Conservation (phyloP, 2,113 vertebrate species). For the Tragelaphus buxtoni region DNA sequence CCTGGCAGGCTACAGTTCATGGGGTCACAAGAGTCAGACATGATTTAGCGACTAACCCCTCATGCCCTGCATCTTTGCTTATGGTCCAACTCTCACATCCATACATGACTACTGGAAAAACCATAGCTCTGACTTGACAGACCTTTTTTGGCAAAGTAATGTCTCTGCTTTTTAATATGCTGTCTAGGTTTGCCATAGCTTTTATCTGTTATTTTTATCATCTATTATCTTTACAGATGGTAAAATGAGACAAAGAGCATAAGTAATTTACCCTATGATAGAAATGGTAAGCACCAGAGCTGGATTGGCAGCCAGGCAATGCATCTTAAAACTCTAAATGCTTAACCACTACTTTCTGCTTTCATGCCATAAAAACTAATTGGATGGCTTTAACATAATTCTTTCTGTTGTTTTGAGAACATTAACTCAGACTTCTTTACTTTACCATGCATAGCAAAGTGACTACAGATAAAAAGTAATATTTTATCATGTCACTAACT, state of each 20-base stretch:
- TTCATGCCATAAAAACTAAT: not conserved
- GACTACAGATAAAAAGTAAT: not conserved
- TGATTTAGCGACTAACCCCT: not conserved
- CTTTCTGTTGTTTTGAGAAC: not conserved
- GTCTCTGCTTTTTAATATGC: not conserved
- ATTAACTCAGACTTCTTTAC: not conserved
- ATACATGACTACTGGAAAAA: not conserved
- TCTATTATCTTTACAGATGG: not conserved
- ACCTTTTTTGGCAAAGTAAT: not conserved
- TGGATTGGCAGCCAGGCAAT: not conserved
- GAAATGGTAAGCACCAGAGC: not conserved
- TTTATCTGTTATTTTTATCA: not conserved
- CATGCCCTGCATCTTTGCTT: not conserved
- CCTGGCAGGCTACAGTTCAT: not conserved
- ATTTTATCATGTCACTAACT: not conserved
- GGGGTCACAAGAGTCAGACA: not conserved
- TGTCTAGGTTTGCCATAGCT: not conserved
- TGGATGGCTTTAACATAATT: not conserved
- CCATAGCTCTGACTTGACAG: not conserved
- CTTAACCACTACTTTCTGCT: not conserved
- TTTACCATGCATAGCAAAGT: not conserved
- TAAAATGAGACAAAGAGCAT: not conserved
- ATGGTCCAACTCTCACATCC: not conserved
- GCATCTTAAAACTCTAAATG: not conserved
- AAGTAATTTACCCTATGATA: not conserved